Evolutionary conservation across 35 echinoderm and acorn worm species (phyloP).

Genomic region (Heliocidaris erythrogramma): DNA sequence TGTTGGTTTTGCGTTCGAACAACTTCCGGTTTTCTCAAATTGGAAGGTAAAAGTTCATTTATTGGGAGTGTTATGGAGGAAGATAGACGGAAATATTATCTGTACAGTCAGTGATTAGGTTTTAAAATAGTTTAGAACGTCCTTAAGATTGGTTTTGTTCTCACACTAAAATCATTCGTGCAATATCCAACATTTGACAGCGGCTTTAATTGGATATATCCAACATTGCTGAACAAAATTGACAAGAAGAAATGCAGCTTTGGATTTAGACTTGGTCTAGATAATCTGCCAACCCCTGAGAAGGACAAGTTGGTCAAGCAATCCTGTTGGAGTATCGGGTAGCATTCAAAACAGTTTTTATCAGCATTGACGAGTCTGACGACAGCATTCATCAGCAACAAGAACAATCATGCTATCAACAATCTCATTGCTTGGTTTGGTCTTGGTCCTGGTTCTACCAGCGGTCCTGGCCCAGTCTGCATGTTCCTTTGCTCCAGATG

Average conservation of each 20-base stretch:
- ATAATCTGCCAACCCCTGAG: neutral
- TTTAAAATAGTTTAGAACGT: neutral
- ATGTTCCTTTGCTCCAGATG: neutral
- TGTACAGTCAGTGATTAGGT: neutral
- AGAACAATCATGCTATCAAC: neutral
- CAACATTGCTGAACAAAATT: neutral
- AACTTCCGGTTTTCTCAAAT: neutral
- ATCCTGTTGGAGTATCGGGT: too few relatives aligned
- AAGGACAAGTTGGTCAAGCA: too few relatives aligned
- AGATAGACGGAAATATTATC: neutral
- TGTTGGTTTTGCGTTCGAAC: neutral
- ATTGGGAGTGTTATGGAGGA: neutral
- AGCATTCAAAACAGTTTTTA: neutral
- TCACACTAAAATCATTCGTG: neutral
- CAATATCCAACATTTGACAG: neutral
- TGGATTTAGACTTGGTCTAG: neutral
- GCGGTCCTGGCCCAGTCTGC: neutral
- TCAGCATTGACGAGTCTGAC: neutral
- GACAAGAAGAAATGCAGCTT: neutral
- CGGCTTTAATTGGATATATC: neutral
- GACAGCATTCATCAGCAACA: neutral
- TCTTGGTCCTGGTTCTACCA: neutral
- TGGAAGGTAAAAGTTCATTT: neutral
- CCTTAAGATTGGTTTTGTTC: neutral
- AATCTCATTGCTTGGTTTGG: neutral